Evolutionary conservation across 2,888 invertebrate species (phyloP).

Genomic region (Barypeithes pellucidus): DNA sequence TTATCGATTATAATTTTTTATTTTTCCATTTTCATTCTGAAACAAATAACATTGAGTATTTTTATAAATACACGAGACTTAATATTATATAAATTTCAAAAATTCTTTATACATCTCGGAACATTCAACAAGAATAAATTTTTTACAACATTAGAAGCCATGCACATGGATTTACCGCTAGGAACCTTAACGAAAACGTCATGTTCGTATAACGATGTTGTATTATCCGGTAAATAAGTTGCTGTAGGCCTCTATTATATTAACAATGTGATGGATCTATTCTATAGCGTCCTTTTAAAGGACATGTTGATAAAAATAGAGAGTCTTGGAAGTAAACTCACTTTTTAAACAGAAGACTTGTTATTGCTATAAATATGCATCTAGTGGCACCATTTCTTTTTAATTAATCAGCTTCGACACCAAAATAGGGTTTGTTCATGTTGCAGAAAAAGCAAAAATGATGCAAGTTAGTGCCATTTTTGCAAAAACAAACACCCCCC

Average conservation of each 20-base stretch:
- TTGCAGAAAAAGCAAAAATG: no score
- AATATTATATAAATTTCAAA: conserved; percentile 2
- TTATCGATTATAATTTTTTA: conserved; percentile 31
- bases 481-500: no score
- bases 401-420: background rate
- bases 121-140: conserved; percentile 31
- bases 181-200: background rate
- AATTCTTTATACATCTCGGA: conserved; percentile 27
- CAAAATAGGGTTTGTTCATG: background rate
- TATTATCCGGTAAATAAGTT: background rate
- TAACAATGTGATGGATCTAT: background rate
- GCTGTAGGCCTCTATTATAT: background rate
- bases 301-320: conserved; percentile 17
- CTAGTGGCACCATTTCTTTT: background rate
- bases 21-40: conserved; percentile 20
- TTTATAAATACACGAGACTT: conserved; percentile 25
- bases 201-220: background rate
- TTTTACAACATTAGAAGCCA: background rate
- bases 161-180: background rate
- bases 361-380: background rate
- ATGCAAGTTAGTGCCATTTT: no score
- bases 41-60: conserved; percentile 37
- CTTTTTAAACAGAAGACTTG: background rate
- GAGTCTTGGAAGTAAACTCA: background rate
- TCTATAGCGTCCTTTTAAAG: conserved; percentile 2